Conservation (phyloP, 2,113 vertebrate species). For the Festucalex cinctus region DNA sequence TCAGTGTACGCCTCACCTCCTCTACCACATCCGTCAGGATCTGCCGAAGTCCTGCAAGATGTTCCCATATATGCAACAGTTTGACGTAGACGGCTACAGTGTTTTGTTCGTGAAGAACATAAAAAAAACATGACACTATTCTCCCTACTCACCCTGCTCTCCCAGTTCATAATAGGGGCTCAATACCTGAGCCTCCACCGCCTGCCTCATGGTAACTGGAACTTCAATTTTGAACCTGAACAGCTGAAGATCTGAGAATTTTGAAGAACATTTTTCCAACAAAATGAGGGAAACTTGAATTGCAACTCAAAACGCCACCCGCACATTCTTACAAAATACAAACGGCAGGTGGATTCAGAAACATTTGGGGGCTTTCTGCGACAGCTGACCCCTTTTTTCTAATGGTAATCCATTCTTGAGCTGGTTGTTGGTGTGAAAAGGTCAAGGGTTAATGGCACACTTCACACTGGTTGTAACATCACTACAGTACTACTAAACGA, state of each 20-base stretch:
- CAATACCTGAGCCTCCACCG: slow-evolving; percentile 60
- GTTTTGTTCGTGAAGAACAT: no score
- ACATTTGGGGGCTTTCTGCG: neutral
- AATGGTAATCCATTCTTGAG: slow-evolving; percentile 17
- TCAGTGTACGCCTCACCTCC: slow-evolving; percentile 79
- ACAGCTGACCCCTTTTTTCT: neutral
- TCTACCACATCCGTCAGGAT: slow-evolving; percentile 80
- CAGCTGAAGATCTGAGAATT: neutral
- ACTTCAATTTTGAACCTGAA: slow-evolving; percentile 16
- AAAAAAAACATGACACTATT: neutral
- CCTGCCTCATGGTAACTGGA: slow-evolving; percentile 60
- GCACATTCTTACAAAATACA: neutral
- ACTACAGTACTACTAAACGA: slow-evolving; percentile 9
- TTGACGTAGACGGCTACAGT: neutral
- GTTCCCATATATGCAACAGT: slow-evolving; percentile 1
- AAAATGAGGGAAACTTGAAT: no score
- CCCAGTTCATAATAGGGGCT: slow-evolving; percentile 54
- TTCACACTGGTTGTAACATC: slow-evolving; percentile 8
- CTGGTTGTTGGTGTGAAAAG: slow-evolving; percentile 18
- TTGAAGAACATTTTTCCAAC: neutral
- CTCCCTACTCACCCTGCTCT: slow-evolving; percentile 55
- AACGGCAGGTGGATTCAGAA: neutral
- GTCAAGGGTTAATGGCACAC: slow-evolving; percentile 45
- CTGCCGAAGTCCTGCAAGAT: slow-evolving; percentile 75
- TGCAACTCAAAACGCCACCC: neutral